Conservation (phyloP, 1,140 invertebrate genomes). For the Yoshiicerus persimilis region DNA sequence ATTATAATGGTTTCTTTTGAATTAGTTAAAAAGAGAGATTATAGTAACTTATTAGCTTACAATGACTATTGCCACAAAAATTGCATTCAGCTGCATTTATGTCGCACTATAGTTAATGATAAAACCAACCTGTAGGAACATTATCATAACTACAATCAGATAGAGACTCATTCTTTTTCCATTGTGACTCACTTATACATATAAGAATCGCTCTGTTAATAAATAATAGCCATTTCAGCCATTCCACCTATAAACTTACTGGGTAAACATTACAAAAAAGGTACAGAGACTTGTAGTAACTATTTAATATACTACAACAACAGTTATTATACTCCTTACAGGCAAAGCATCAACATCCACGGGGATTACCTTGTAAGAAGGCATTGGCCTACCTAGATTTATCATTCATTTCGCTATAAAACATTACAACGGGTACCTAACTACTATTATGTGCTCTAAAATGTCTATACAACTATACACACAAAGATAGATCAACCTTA, state of each 20-base stretch:
- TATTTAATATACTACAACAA: neutral
- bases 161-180: neutral
- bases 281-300: neutral
- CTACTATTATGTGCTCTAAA: neutral
- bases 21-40: neutral
- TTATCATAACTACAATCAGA: neutral
- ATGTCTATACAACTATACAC: neutral
- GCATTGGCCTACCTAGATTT: conserved; percentile 33
- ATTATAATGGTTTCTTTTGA: neutral
- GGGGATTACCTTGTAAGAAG: conserved; percentile 29
- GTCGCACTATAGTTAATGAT: neutral
- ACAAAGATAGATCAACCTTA: neutral
- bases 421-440: neutral
- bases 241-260: neutral
- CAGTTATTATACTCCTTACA: neutral
- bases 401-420: neutral
- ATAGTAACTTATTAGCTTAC: neutral
- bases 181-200: neutral
- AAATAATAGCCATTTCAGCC: neutral
- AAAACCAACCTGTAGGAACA: neutral
- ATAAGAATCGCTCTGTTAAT: neutral
- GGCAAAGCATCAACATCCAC: neutral
- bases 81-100: neutral
- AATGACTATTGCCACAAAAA: neutral
- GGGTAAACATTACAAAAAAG: neutral